Conservation (phyloP, 2,113 vertebrate genomes). For the Larimichthys polyactis region DNA sequence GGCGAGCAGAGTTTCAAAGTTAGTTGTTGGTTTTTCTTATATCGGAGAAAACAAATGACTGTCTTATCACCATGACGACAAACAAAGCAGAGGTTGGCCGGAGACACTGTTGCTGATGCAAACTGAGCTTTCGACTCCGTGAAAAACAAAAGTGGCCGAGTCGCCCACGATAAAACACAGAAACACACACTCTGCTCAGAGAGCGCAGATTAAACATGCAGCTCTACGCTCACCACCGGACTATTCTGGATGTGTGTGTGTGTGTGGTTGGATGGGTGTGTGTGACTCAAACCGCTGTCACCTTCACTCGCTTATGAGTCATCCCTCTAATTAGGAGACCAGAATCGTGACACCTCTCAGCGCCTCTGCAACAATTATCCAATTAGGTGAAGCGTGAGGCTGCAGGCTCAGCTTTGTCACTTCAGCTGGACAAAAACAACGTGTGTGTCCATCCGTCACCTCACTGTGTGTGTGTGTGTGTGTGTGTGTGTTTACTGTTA, state of each 20-base stretch:
- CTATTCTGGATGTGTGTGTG: not conserved
- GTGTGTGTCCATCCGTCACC: not conserved
- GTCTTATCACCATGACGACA: not conserved
- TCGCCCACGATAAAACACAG: conserved; percentile 21
- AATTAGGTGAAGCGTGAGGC: conserved; percentile 23
- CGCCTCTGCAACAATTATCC: conserved; percentile 25
- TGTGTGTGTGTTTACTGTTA: not conserved
- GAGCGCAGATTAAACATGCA: conserved; percentile 28
- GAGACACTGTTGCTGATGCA: conserved; percentile 30
- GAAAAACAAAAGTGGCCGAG: conserved; percentile 26
- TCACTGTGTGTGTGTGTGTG: not conserved
- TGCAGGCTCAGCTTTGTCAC: not conserved
- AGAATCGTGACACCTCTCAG: conserved; percentile 15
- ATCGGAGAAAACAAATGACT: not conserved
- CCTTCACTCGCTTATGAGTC: conserved; percentile 29
- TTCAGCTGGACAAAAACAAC: not conserved
- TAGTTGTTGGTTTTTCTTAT: not conserved
- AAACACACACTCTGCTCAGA: conserved; percentile 35
- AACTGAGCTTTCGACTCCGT: conserved; percentile 31
- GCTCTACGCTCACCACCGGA: not conserved
- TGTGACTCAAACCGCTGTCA: conserved; percentile 37
- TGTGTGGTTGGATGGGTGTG: not conserved
- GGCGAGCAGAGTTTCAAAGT: not conserved
- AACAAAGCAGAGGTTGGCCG: conserved; percentile 12
- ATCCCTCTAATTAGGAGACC: conserved; percentile 25